These are phyloP conservation scores for Caenorhabditis becei DNA, from an alignment of 2,888 invertebrate genomes.

Conservation along the genomic window DNA sequence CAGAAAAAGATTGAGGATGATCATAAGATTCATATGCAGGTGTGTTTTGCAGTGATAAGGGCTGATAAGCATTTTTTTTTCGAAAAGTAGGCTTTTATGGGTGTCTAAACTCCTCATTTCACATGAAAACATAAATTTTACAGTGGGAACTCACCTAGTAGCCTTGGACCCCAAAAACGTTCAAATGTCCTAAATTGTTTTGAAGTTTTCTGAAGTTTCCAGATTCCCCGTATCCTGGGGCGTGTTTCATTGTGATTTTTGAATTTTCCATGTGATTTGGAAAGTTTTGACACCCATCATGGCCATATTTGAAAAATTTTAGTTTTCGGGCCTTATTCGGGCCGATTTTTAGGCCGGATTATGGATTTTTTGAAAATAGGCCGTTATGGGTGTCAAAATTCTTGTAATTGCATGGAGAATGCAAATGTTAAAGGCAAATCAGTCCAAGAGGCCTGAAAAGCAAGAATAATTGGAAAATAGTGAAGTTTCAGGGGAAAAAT, in stretches of 20 bases:
- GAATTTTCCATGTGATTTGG: neutral
- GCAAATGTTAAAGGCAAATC: too few species aligned
- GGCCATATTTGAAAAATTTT: neutral
- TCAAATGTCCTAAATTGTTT: too few species aligned
- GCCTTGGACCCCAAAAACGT: too few species aligned
- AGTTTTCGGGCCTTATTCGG: neutral
- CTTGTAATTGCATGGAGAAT: neutral
- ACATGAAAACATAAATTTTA: too few species aligned
- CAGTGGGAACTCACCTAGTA: too few species aligned
- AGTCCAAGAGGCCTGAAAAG: too few species aligned
- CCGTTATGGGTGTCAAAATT: neutral
- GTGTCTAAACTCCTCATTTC: neutral
- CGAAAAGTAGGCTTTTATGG: too few species aligned
- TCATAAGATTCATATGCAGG: slow-evolving; percentile 66
- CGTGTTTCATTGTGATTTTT: neutral
- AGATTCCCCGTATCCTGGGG: too few species aligned
- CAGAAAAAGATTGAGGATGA: slow-evolving; percentile 59
- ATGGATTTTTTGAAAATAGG: neutral
- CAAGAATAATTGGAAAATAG: too few species aligned
- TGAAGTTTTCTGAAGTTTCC: too few species aligned
- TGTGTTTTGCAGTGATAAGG: slow-evolving; percentile 1
- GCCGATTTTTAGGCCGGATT: neutral
- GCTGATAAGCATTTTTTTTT: too few species aligned
- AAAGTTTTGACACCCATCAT: neutral
- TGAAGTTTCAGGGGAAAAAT: too few species aligned